Evolutionary conservation across 1,140 invertebrate species (phyloP).

Genomic region (Bursaphelenchus mucronatus): DNA sequence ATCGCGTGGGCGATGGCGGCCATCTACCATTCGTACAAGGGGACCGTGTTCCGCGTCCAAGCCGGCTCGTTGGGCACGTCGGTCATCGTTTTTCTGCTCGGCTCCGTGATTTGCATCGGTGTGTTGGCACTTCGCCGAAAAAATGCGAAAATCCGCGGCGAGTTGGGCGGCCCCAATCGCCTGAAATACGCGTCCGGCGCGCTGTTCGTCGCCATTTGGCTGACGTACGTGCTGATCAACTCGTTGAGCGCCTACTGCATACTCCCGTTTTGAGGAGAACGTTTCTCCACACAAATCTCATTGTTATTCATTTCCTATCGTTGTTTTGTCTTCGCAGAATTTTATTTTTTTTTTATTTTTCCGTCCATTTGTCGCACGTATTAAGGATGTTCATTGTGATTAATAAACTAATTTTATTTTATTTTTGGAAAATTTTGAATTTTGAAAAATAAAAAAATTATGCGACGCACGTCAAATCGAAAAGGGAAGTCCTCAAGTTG

Average conservation of each 20-base stretch:
- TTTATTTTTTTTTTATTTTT: too few relatives aligned
- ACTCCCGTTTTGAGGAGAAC: background rate
- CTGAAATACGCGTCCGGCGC: constrained; percentile 73
- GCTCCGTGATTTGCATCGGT: constrained; percentile 62
- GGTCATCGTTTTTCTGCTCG: constrained; percentile 66
- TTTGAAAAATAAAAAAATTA: too few relatives aligned
- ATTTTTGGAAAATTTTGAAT: too few relatives aligned
- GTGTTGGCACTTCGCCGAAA: constrained; percentile 72
- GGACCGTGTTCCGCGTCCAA: constrained; percentile 40
- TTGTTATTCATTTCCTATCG: too few relatives aligned
- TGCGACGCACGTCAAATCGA: too few relatives aligned
- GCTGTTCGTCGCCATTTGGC: constrained; percentile 77
- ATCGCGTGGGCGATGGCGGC: constrained; percentile 58
- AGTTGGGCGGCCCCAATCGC: constrained; percentile 79
- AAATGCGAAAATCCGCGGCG: constrained; percentile 66
- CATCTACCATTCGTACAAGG: constrained; percentile 43
- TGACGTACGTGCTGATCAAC: constrained; percentile 42
- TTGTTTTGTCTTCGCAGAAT: too few relatives aligned
- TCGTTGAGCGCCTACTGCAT: constrained; percentile 53
- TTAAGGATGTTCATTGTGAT: too few relatives aligned
- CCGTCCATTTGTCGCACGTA: too few relatives aligned
- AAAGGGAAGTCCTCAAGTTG: too few relatives aligned
- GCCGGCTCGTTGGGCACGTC: constrained; percentile 63
- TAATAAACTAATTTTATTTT: too few relatives aligned
- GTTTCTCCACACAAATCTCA: too few relatives aligned